Conservation (phyloP, 1,140 invertebrate genomes). For the Drosophila orena region DNA sequence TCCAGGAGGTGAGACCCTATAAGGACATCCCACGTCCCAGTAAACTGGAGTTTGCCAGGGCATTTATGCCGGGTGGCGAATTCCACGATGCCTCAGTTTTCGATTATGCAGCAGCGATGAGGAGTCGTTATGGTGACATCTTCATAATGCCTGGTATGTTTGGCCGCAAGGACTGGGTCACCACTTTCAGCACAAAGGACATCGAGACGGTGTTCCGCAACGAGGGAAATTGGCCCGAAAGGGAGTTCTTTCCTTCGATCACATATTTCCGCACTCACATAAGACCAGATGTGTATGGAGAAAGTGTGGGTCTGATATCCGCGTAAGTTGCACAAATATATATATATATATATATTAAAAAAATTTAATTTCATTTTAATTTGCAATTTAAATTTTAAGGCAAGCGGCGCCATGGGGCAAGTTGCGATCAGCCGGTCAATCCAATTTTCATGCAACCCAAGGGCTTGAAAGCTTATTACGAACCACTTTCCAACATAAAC, state of each 20-base stretch:
- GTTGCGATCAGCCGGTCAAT: slow-evolving; percentile 46
- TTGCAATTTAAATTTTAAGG: background rate
- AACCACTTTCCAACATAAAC: slow-evolving; percentile 66
- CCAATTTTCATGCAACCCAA: slow-evolving; percentile 74
- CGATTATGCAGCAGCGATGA: slow-evolving; percentile 38
- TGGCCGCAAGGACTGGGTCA: slow-evolving; percentile 55
- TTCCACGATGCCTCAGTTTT: slow-evolving; percentile 43
- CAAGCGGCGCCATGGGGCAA: slow-evolving; percentile 17
- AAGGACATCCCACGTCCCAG: slow-evolving; percentile 49
- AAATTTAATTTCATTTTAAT: too few species aligned
- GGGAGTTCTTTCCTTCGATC: slow-evolving; percentile 47
- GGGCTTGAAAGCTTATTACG: slow-evolving; percentile 54
- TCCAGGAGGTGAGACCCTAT: slow-evolving; percentile 16
- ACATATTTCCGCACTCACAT: slow-evolving; percentile 44
- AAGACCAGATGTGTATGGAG: slow-evolving; percentile 14
- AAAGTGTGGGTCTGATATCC: slow-evolving; percentile 2
- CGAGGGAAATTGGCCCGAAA: slow-evolving; percentile 74
- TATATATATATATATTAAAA: too few species aligned
- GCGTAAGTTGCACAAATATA: background rate
- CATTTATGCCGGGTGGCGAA: slow-evolving; percentile 61
- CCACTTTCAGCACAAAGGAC: slow-evolving; percentile 55
- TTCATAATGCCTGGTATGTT: slow-evolving; percentile 65
- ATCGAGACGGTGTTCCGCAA: slow-evolving; percentile 66
- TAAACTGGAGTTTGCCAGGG: slow-evolving; percentile 43
- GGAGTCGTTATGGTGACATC: slow-evolving; percentile 58